A percentile compares a stretch with the other conserved stretches of the same genome.
These are phyloP conservation scores for Drosophila siamana DNA, from an alignment of 2,888 invertebrate species.

Conservation along the genomic window DNA sequence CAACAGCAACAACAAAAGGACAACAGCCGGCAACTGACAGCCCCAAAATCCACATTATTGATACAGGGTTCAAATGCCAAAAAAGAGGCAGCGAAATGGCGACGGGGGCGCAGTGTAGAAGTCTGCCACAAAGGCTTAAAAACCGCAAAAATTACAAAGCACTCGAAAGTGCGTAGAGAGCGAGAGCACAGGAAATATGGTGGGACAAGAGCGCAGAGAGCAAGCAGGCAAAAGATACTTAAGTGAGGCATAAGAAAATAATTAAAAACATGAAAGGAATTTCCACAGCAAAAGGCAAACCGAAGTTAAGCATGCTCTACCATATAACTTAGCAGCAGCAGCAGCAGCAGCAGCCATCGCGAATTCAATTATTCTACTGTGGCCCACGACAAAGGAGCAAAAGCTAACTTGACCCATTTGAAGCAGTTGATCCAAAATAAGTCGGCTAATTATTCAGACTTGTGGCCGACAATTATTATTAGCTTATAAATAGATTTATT, in stretches of 20 bases:
- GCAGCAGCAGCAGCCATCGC: neutral
- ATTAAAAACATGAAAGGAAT: constrained; percentile 65
- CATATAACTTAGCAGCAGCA: neutral
- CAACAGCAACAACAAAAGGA: constrained; percentile 43
- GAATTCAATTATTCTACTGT: constrained; percentile 20
- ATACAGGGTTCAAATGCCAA: constrained; percentile 47
- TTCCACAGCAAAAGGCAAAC: constrained; percentile 20
- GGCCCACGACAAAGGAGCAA: neutral
- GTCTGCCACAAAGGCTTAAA: constrained; percentile 62
- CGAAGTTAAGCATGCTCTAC: constrained; percentile 26
- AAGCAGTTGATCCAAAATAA: constrained; percentile 7
- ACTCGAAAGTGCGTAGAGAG: constrained; percentile 42
- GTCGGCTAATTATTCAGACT: constrained; percentile 8
- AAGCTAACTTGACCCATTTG: constrained; percentile 6
- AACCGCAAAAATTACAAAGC: constrained; percentile 76
- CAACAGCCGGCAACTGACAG: constrained; percentile 48
- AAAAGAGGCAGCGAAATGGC: constrained; percentile 1
- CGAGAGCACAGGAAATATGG: neutral
- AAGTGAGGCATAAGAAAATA: constrained; percentile 71
- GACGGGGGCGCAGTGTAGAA: neutral
- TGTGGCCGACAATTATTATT: neutral
- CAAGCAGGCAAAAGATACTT: constrained; percentile 42
- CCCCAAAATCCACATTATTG: constrained; percentile 72
- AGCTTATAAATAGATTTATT: too few relatives aligned
- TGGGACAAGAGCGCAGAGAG: neutral